phyloP scores from a whole-genome alignment of 2,888 invertebrate genomes.

The Noctua pronuba region DNA sequence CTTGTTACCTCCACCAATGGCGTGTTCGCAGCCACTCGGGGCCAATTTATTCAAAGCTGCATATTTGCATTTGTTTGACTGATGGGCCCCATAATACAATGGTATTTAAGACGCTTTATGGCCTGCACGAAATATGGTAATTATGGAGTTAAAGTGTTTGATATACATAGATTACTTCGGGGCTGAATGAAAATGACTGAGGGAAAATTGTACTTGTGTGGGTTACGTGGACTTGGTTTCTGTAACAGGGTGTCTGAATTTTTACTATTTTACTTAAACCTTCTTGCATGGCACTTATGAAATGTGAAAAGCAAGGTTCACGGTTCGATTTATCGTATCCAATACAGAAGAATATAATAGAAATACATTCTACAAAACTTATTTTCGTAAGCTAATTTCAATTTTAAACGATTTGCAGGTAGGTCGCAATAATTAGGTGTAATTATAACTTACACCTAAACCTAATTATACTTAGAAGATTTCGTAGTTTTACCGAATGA shows the following conservation, averaged over 20 bases:
- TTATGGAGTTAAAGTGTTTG: constrained; percentile 28
- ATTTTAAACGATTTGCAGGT: background rate
- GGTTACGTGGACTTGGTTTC: background rate
- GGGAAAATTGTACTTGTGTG: background rate
- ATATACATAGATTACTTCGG: background rate
- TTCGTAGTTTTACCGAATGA: background rate
- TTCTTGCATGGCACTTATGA: background rate
- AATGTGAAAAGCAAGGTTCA: background rate
- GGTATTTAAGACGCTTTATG: constrained; percentile 48
- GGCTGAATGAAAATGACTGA: constrained; percentile 1
- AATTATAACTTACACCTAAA: background rate
- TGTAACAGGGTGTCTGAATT: background rate
- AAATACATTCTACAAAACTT: background rate
- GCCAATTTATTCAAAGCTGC: constrained; percentile 53
- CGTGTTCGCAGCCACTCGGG: constrained; percentile 36
- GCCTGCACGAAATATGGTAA: constrained; percentile 50
- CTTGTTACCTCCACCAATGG: constrained; percentile 40
- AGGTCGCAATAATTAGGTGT: background rate
- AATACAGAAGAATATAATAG: background rate
- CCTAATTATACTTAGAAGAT: too few species aligned
- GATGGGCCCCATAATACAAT: constrained; percentile 31
- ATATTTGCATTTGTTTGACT: constrained; percentile 64
- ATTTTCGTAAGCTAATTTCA: background rate
- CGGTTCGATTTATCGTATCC: background rate
- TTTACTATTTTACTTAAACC: background rate